These are phyloP conservation scores for Agelas oroides DNA, from an alignment of 37 sponge, comb jelly and placozoan genomes.

Conservation along the genomic window DNA sequence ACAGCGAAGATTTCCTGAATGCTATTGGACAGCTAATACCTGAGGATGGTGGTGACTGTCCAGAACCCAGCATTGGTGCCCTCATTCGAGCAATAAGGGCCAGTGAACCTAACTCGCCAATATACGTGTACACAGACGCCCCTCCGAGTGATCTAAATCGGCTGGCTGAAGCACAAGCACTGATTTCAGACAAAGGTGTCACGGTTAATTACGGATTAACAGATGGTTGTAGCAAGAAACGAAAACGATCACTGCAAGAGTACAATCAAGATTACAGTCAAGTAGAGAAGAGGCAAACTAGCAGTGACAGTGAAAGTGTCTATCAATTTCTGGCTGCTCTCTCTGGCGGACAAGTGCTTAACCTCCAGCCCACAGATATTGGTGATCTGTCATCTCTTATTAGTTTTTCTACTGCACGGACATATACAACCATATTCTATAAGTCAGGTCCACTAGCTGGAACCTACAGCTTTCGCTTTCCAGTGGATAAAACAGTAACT, in stretches of 20 bases:
- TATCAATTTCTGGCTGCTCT: slow-evolving; percentile 28
- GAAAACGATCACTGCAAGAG: neutral
- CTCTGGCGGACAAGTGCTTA: slow-evolving; percentile 51
- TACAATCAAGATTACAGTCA: neutral
- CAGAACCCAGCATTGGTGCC: slow-evolving; percentile 71
- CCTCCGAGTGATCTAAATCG: slow-evolving; percentile 28
- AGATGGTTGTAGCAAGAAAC: neutral
- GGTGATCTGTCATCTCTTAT: slow-evolving; percentile 28
- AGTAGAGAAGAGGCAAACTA: slow-evolving; percentile 1
- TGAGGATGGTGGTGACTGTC: slow-evolving; percentile 64
- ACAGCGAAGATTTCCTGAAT: slow-evolving; percentile 32
- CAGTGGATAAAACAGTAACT: slow-evolving; percentile 8
- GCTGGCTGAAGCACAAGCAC: neutral
- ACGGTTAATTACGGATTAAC: neutral
- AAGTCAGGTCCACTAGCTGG: neutral
- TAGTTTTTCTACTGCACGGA: neutral
- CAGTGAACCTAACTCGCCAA: slow-evolving; percentile 51
- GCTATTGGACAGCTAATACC: slow-evolving; percentile 29
- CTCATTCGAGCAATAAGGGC: slow-evolving; percentile 56
- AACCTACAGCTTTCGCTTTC: neutral
- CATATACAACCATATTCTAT: slow-evolving; percentile 7
- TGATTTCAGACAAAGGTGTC: slow-evolving; percentile 15
- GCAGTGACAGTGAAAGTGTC: neutral
- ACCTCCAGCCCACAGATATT: slow-evolving; percentile 13
- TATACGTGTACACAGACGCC: slow-evolving; percentile 81